Conservation (phyloP, 2,888 invertebrate genomes). For the Frankliniella fusca region DNA sequence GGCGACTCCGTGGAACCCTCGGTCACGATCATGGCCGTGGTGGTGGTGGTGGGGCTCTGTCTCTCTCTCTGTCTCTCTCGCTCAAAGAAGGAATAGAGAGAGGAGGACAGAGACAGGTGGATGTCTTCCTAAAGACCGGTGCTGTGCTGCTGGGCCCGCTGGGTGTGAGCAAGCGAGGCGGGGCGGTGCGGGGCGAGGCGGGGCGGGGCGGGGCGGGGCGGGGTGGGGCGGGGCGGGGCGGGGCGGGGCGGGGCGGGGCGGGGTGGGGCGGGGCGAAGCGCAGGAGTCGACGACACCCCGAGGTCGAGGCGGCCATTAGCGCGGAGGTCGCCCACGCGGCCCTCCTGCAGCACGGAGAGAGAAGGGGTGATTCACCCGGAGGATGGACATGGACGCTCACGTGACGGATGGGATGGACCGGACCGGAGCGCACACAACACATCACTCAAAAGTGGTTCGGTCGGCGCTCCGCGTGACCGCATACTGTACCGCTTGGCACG, state of each 20-base stretch:
- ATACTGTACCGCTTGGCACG: neutral
- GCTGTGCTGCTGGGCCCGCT: neutral
- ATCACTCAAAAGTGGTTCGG: too few relatives aligned
- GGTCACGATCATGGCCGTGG: constrained; percentile 31
- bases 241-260: neutral
- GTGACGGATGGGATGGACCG: neutral
- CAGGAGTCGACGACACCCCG: constrained; percentile 6
- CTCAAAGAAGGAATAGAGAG: neutral
- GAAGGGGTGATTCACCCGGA: neutral
- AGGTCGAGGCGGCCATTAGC: constrained; percentile 1
- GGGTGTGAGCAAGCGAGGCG: neutral
- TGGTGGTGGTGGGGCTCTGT: constrained; percentile 27
- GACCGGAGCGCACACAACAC: neutral
- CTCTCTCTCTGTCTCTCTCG: constrained; percentile 22
- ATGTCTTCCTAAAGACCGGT: too few relatives aligned
- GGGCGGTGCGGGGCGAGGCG: neutral
- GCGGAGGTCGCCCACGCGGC: constrained; percentile 7
- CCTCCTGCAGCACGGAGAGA: too few relatives aligned
- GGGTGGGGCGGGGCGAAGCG: neutral
- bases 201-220: neutral
- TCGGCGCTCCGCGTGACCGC: neutral
- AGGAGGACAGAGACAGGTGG: too few relatives aligned
- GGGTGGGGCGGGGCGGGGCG: neutral
- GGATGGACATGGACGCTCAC: neutral
- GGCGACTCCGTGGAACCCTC: neutral